Evolutionary conservation across 2,888 invertebrate genomes (phyloP).

Genomic region (Archips xylosteana): DNA sequence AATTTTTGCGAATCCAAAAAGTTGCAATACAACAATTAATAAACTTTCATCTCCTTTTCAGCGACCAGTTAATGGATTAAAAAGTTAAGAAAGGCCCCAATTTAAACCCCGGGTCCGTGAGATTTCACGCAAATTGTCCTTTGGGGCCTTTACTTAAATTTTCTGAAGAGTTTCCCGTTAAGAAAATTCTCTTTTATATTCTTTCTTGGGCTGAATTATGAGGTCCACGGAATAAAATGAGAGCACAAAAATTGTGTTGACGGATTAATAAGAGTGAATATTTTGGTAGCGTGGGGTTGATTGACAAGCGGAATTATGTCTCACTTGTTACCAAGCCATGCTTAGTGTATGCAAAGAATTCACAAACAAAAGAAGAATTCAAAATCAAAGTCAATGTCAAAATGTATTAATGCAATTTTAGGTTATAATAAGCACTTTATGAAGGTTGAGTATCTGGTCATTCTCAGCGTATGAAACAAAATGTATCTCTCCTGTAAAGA

Average conservation of each 20-base stretch:
- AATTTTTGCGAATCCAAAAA: conserved; percentile 31
- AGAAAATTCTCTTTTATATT: conserved; percentile 32
- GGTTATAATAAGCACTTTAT: too few species aligned
- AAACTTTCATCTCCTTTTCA: conserved; percentile 34
- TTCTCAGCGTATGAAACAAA: too few species aligned
- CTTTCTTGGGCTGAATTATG: conserved; percentile 27
- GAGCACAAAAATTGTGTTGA: conserved; percentile 27
- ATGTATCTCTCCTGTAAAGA: too few species aligned
- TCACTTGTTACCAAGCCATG: too few species aligned
- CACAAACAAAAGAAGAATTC: too few species aligned
- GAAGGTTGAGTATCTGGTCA: too few species aligned
- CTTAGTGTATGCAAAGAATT: too few species aligned
- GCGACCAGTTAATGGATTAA: conserved; percentile 41
- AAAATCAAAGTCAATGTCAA: too few species aligned
- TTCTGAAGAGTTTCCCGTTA: conserved; percentile 26
- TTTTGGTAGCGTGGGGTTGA: conserved; percentile 11
- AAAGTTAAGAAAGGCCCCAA: conserved; percentile 40
- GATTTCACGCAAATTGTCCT: conserved; percentile 41
- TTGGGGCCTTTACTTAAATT: conserved; percentile 38
- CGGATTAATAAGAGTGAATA: conserved; percentile 5
- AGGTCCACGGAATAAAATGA: conserved; percentile 31
- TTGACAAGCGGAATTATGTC: conserved; percentile 4
- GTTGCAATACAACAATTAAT: conserved; percentile 39
- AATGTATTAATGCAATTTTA: too few species aligned
- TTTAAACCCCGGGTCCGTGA: conserved; percentile 22